Base-by-base conservation (phyloP, 2,113 vertebrate genomes). In the Ascaphus truei region DNA sequence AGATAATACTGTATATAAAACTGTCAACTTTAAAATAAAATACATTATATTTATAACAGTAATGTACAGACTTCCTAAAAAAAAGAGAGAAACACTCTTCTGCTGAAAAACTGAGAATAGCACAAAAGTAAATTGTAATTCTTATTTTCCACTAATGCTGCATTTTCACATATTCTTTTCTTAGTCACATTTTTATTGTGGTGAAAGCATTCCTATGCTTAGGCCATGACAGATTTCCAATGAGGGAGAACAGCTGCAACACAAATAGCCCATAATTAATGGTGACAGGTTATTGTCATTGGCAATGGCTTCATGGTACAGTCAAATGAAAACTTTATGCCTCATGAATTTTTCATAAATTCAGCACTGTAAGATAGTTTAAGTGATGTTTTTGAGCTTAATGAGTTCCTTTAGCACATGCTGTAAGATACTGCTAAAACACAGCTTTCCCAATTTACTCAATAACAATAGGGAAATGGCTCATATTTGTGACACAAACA, bases 201-300 rank as follows among this genome's bases (percentile, higher is more conserved):
- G 33, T 41, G 25, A 50, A 61, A 51, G 67, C 58, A 60, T 60
- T 69, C 33, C 39, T 52, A 61, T 61, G 61, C 45, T 60, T 23
- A 36, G 45, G 45, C 56, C 56, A 52, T 69, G 67, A 69, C 67
- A 69, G 67, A 69, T 69, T 69, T 60, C 67, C 67, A 69, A 69
- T 69, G 67, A 60, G 67, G 50, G 37, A 22, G 67, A 69, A 69
- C 67, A 69, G 56, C 67, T 69, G 67, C 56, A 61, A 47, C 67
- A 69, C 56, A 69, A 69, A 69, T 69, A 69, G 67, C 43, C 67
- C 67, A 69, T 69, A 69, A 69, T 69, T 69, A 69, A 69, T 69
- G 67, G 67, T 69, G 67, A 69, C 67, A 69, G 67, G 67, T 69
- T 69, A 69, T 69, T 69, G 67, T 69, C 67, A 69, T 57, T 69